Base-by-base conservation (phyloP, 2,888 invertebrate genomes). In the Panzeria rudis region DNA sequence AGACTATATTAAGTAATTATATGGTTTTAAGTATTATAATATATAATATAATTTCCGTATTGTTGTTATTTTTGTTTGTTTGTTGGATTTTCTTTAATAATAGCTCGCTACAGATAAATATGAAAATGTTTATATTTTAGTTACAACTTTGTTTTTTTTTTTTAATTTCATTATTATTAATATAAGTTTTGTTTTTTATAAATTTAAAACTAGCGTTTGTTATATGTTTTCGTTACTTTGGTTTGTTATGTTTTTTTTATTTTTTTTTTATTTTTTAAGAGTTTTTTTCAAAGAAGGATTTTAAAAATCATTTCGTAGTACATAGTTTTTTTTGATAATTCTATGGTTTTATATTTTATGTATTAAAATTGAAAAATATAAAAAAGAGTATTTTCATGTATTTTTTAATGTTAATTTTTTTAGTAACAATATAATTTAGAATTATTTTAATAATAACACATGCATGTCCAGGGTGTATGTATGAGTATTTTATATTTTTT, bases 61-160 rank as follows among this genome's bases (percentile, higher is more conserved):
- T 78, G 50, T 83, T 83, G 29, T 73, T 76, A 20, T 50, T 69
- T 64, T 78, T 61, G 20, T 15, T 61, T 64, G 8, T 11, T 68
- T 71, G 20, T 77, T 84, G 44, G 25, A 15, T 41, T 20, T 17
- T 44, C 38, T 56, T 15, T 71, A 35, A 13, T 76, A 61, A 78
- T 78, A 81, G 84, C 82, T 82, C 85, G 85, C 85, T 85, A 85
- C 85, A 78, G 82, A 78, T 82, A 78, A 66, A 78, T 85, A 78
- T 71, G 82, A 78, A 85, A 82, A 73, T 54, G 73, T 79, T 52
- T 68, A 59, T 73, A 54, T 79, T 82, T 41, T 64, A 75, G 29
- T 84, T 84, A 80, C 75, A 80, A 84, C 80, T 64, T 66, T 73
- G 44, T 20, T 73, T 68, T 72, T 59, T 20, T 11, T 62, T 77